Evolutionary conservation across 2,797 vertebrate species (phyloP).

Genomic region (Arvicola amphibius): DNA sequence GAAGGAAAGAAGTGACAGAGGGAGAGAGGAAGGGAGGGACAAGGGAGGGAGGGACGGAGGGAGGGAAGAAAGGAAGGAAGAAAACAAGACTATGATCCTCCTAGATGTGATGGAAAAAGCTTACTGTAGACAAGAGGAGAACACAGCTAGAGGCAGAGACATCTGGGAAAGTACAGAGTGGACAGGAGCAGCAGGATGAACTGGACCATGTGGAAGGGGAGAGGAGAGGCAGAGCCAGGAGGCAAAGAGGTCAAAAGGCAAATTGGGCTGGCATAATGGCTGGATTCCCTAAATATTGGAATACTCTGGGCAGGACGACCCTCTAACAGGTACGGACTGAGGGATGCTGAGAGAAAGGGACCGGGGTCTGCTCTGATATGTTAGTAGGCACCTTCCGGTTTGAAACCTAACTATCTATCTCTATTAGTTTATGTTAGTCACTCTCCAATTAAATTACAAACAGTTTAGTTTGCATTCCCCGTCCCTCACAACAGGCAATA

Average conservation of each 20-base stretch:
- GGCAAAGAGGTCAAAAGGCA: not conserved
- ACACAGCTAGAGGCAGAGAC: not conserved
- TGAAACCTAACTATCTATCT: not conserved
- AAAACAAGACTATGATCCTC: not conserved
- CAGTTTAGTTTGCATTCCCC: not conserved
- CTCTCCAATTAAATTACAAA: slow-evolving; percentile 31
- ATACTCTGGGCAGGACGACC: not conserved
- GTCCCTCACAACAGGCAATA: not conserved
- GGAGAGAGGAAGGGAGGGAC: too few species aligned
- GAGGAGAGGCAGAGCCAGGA: not conserved
- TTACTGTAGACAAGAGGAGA: not conserved
- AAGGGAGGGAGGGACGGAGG: not conserved
- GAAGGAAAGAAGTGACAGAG: too few species aligned
- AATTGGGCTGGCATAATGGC: not conserved
- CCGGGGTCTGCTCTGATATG: not conserved
- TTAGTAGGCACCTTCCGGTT: not conserved
- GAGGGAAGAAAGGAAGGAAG: not conserved
- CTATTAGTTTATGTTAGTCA: not conserved
- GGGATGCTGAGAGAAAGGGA: not conserved
- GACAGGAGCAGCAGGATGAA: not conserved
- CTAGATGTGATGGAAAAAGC: not conserved
- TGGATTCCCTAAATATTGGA: not conserved
- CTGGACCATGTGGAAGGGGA: not conserved
- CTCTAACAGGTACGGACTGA: not conserved
- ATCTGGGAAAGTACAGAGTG: not conserved